Evolutionary conservation across 2,113 vertebrate genomes (phyloP).

Genomic region (Ardeotis arabs): DNA sequence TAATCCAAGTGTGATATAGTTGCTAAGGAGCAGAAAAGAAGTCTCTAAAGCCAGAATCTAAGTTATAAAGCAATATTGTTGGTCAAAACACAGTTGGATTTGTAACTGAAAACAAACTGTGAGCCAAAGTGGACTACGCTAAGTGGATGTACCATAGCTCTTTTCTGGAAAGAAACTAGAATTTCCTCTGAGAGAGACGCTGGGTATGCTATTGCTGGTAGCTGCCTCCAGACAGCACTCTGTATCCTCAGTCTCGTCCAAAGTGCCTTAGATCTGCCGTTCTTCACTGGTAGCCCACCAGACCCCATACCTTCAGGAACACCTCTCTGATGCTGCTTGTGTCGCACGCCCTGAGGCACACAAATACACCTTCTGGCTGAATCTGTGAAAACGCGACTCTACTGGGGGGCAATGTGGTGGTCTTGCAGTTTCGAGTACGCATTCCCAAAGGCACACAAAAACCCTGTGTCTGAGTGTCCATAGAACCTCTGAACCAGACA

Average conservation of each 20-base stretch:
- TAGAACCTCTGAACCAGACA: neutral
- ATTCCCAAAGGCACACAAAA: neutral
- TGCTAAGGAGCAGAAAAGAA: neutral
- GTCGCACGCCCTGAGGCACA: neutral
- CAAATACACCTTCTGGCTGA: neutral
- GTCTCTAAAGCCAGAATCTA: neutral
- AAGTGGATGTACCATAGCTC: neutral
- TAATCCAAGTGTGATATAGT: neutral
- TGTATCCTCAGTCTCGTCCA: neutral
- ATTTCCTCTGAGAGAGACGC: neutral
- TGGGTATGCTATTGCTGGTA: neutral
- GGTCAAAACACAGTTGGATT: neutral
- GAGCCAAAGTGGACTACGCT: neutral
- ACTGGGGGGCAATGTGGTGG: neutral
- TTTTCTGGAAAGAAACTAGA: neutral
- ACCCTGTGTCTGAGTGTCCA: neutral
- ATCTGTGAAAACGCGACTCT: accelerated
- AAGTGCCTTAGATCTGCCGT: neutral
- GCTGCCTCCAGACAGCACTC: neutral
- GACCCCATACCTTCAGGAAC: accelerated
- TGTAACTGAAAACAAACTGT: neutral
- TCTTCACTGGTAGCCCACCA: neutral
- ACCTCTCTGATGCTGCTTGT: neutral
- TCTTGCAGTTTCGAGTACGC: neutral
- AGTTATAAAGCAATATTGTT: neutral